Evolutionary conservation across 2,113 vertebrate genomes (phyloP), one percentile per base, ranked within the genome.

Genomic region (Erythrocercus mccallii): DNA sequence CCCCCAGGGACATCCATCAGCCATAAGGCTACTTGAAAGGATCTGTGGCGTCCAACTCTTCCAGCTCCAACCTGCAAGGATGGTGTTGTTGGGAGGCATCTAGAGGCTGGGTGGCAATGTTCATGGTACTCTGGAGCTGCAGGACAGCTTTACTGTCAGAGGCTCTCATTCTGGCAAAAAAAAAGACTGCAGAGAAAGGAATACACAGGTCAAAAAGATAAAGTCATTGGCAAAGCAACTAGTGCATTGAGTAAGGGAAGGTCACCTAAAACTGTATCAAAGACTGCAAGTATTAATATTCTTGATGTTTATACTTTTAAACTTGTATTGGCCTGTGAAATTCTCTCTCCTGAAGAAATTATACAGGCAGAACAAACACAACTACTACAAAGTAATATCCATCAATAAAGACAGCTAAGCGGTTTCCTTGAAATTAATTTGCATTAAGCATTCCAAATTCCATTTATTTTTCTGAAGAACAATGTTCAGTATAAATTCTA

Each of bases 401-500:
- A 74, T 74, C 64, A 85, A 77, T 88, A 81, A 73, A 83, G 65
- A 70, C 37, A 90, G 30, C 69, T 53, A 48, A 81, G 64, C 38
- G 92, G 71, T 54, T 73, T 74, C 61, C 50, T 84, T 81, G n/a
- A 92, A 84, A 94, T 71, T 83, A 23, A 66, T 64, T 71, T 84
- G 33, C 53, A 95, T 89, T 86, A 84, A 50, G 61, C 53, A 72
- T 85, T 79, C 48, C 42, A 23, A 90, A 93, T 37, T 60, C 57
- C 57, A 37, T 60, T 60, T 60, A 60, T 91, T 90, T 82, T 85
- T 51, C 87, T 77, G 62, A 95, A 90, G 65, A 89, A 92, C n/a
- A 79, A 56, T 10, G 15, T 79, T 93, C 40, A 18, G n/a, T 80
- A 65, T 89, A 90, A 91, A 80, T 72, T 85, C 57, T 81, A 88